Conservation (phyloP, 2,888 invertebrate species). For the Galerucella nymphaeae region DNA sequence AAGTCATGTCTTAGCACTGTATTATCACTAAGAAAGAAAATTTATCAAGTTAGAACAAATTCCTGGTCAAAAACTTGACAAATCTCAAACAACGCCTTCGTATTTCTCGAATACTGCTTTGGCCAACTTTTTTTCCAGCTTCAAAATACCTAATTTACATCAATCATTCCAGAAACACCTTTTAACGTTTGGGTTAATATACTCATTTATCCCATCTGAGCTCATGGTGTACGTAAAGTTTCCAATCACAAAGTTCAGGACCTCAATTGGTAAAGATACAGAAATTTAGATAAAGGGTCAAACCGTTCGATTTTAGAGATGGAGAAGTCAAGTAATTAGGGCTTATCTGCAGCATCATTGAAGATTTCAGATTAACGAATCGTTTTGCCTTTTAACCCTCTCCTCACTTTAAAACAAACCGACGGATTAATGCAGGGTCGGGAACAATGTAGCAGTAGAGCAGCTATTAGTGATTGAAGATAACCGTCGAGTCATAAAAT, state of each 20-base stretch:
- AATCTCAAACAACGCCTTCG: too few relatives aligned
- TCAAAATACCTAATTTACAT: too few relatives aligned
- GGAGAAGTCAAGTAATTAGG: constrained; percentile 24
- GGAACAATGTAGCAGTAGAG: neutral
- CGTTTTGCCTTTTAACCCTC: constrained; percentile 27
- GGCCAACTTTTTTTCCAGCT: too few relatives aligned
- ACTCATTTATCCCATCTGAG: too few relatives aligned
- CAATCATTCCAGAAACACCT: too few relatives aligned
- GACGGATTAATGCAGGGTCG: neutral
- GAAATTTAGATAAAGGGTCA: constrained; percentile 23
- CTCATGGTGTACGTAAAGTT: constrained; percentile 11
- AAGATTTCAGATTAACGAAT: constrained; percentile 30
- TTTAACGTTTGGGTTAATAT: too few relatives aligned
- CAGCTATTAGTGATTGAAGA: neutral
- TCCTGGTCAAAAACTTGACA: too few relatives aligned
- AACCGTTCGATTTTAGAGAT: constrained; percentile 19
- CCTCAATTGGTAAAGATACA: constrained; percentile 27
- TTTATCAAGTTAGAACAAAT: too few relatives aligned
- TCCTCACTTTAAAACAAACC: constrained; percentile 14
- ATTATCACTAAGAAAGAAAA: too few relatives aligned
- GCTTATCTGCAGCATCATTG: constrained; percentile 26
- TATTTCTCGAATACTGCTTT: too few relatives aligned
- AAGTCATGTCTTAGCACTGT: too few relatives aligned
- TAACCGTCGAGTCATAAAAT: neutral
- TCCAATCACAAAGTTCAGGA: constrained; percentile 19